A percentile compares a stretch with the other conserved stretches of the same genome.
phyloP scores from a whole-genome alignment of 2,888 invertebrate species.

The Chloroclysta siterata region DNA sequence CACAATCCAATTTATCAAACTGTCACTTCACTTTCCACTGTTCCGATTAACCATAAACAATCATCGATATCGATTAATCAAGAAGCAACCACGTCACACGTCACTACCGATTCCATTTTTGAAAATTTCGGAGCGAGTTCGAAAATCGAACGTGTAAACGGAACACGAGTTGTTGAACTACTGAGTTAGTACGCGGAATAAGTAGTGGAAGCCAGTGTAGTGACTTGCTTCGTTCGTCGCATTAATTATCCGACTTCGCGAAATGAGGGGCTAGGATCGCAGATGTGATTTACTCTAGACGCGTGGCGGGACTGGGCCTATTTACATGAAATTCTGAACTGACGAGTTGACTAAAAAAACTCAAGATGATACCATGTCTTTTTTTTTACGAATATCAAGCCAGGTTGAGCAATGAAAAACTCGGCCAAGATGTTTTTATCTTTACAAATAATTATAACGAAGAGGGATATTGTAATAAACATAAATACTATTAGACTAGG shows the following conservation, averaged over 20 bases:
- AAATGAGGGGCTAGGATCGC: conserved; percentile 15
- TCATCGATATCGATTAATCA: conserved; percentile 48
- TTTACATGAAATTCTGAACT: neutral
- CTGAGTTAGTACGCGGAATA: conserved; percentile 60
- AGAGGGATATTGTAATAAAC: no score
- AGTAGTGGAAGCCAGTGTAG: conserved; percentile 53
- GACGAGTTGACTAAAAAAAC: neutral
- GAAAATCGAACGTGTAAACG: conserved; percentile 66
- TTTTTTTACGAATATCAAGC: no score
- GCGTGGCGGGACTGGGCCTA: neutral
- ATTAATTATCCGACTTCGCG: conserved; percentile 25
- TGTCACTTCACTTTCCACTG: conserved; percentile 50
- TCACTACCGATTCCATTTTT: conserved; percentile 45
- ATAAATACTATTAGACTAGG: no score
- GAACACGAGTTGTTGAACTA: conserved; percentile 67
- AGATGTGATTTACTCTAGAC: neutral
- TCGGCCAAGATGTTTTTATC: no score
- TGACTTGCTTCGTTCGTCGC: conserved; percentile 36
- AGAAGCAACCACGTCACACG: conserved; percentile 26
- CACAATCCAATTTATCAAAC: conserved; percentile 45
- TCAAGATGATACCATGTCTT: neutral
- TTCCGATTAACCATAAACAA: conserved; percentile 48
- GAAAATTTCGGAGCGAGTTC: conserved; percentile 45
- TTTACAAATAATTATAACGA: no score
- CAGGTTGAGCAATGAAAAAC: no score